Conservation (phyloP, 2,113 vertebrate species). For the Ploceus nigricollis region DNA sequence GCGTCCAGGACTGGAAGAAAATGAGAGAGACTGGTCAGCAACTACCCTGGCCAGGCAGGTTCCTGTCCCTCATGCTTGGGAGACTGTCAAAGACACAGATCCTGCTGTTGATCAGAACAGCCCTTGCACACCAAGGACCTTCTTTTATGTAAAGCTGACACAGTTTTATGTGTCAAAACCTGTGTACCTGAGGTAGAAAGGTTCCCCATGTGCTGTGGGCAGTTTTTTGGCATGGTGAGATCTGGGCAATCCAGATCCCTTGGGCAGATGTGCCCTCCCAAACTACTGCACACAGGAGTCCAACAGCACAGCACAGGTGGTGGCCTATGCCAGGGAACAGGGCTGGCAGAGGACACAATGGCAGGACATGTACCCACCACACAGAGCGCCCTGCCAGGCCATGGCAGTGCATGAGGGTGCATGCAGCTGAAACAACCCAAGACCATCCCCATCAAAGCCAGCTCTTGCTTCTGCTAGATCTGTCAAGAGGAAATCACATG, state of each 20-base stretch:
- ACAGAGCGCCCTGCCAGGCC: background rate
- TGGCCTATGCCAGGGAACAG: background rate
- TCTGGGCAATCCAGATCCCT: background rate
- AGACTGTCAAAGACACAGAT: background rate
- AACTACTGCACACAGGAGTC: background rate
- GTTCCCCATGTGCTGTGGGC: background rate
- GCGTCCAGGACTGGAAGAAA: constrained; percentile 91
- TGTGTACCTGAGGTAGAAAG: background rate
- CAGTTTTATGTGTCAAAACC: no score
- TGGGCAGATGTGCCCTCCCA: background rate
- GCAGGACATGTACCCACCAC: background rate
- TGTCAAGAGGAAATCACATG: background rate
- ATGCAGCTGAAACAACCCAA: background rate
- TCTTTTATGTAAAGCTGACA: background rate
- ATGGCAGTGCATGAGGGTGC: background rate
- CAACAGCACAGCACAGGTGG: background rate
- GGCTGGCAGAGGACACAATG: background rate
- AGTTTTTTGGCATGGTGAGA: background rate
- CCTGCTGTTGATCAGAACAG: background rate
- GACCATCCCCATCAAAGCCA: background rate
- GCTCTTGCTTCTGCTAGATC: background rate
- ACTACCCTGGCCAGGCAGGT: background rate
- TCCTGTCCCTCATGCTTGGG: rapidly evolving
- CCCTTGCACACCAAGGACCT: background rate
- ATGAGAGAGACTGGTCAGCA: constrained; percentile 13